Base-by-base conservation (phyloP, 2,797 vertebrate species). In the Pagetopsis macropterus region DNA sequence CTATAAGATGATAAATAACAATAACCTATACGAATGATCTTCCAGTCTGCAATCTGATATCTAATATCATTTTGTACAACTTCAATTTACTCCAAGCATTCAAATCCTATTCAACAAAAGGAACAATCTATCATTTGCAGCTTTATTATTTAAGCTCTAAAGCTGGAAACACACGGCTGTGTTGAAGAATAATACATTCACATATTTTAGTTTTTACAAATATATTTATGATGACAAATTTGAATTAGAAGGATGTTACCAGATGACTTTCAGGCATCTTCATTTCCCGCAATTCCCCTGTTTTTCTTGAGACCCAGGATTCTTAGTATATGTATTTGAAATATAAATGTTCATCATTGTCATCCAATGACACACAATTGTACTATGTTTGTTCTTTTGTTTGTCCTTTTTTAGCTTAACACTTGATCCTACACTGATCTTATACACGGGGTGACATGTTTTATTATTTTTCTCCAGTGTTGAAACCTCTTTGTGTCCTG, bases 401-500 rank as follows among this genome's bases (percentile, higher is more conserved):
- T 7, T 37, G 33, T 37, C 33, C 33, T 37, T 37, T 37, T 37
- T 37, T 37, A 37, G 0, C 14, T 55, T n/a, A 62, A 41, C 75
- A 17, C 17, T 9, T 14, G 9, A n/a, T 9, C 44, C 16, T 16
- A 51, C n/a, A 46, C 1, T 19, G 27, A 5, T 27, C 27, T 27
- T 27, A 27, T 0, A 19, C 58, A 44, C 31, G 56, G 3, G 10
- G 2, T 9, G 14, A 56, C 56, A 14, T 37, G 17, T 44, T 64
- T 57, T 40, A 9, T 50, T 1, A 33, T 65, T 45, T 62, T 59
- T 27, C 8, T 43, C 1, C n/a, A 12, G 49, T 13, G 27, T 52
- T 52, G 48, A 12, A 33, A 31, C 64, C 9, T 70, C 15, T 59
- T 50, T 50, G 45, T 81, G 27, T 77, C 16, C 50, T 79, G 56